Conservation (phyloP, 2,113 vertebrate species). For the Platichthys stellatus region DNA sequence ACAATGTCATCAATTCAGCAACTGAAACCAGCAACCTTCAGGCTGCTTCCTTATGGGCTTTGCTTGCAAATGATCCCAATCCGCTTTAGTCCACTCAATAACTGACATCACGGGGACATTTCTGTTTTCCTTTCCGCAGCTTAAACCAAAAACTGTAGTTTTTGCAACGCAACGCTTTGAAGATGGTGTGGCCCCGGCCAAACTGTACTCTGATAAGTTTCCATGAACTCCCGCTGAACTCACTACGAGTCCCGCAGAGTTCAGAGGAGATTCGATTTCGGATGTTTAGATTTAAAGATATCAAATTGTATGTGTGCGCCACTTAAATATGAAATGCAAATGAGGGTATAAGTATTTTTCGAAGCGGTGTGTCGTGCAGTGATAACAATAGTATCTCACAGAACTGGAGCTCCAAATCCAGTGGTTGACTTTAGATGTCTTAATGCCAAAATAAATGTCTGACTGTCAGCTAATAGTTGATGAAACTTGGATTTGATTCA, state of each 20-base stretch:
- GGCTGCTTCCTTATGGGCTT: not conserved
- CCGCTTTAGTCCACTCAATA: not conserved
- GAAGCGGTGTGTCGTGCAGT: constrained; percentile 13
- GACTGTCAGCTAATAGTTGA: not conserved
- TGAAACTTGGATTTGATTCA: constrained; percentile 16
- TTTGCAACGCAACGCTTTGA: constrained; percentile 13
- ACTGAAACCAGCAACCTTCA: not conserved
- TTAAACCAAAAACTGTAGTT: constrained; percentile 25
- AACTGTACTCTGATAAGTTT: constrained; percentile 30
- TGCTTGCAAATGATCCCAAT: not conserved
- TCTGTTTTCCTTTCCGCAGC: constrained; percentile 12
- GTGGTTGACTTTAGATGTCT: constrained; percentile 27
- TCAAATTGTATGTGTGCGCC: constrained; percentile 4
- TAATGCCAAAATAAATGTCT: not conserved
- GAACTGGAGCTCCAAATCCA: constrained; percentile 7
- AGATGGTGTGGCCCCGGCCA: constrained; percentile 10
- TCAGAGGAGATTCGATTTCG: constrained; percentile 42
- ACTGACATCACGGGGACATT: constrained; percentile 7
- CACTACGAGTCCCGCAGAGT: constrained; percentile 10
- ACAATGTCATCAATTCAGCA: not conserved
- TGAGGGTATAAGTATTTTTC: not conserved
- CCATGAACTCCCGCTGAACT: constrained; percentile 44
- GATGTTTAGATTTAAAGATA: constrained; percentile 52
- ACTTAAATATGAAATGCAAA: constrained; percentile 43
- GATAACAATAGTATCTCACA: constrained; percentile 6